These are phyloP conservation scores for Trypoxylus dichotomus DNA, from an alignment of 1,140 invertebrate species.

Conservation along the genomic window DNA sequence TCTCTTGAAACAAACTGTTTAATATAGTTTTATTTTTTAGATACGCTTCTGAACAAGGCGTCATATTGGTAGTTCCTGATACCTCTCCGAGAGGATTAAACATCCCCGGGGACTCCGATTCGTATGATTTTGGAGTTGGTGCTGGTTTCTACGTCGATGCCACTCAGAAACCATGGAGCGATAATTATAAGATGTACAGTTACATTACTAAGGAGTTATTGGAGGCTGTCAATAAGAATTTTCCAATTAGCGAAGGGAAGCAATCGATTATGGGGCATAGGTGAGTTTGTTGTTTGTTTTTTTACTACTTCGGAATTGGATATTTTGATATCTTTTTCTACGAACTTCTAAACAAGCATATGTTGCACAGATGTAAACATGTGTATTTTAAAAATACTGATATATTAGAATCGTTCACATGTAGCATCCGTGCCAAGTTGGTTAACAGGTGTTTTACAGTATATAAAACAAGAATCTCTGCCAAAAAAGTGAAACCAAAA, in stretches of 20 bases:
- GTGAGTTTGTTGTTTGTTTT: conserved; percentile 56
- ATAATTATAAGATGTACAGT: conserved; percentile 94
- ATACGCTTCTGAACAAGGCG: conserved; percentile 76
- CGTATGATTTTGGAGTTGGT: conserved; percentile 92
- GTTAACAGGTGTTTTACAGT: conserved; percentile 8
- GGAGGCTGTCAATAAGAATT: conserved; percentile 74
- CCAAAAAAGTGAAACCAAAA: background rate
- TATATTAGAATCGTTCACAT: background rate
- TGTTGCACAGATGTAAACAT: background rate
- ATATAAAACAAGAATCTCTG: background rate
- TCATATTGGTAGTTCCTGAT: conserved; percentile 90
- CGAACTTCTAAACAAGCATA: background rate
- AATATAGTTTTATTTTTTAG: conserved; percentile 46
- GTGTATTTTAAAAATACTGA: background rate
- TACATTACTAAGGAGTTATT: conserved; percentile 93
- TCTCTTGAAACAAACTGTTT: conserved; percentile 24
- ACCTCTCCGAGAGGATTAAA: conserved; percentile 92
- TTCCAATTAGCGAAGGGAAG: conserved; percentile 63
- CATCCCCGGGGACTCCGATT: conserved; percentile 86
- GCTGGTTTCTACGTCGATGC: conserved; percentile 98
- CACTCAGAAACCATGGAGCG: conserved; percentile 86
- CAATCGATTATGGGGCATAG: conserved; percentile 87
- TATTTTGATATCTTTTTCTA: too few relatives aligned
- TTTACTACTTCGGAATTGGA: too few relatives aligned
- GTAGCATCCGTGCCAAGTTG: background rate